Conservation (phyloP, 2,797 vertebrate genomes). For the Orientallactaga sibirica region DNA sequence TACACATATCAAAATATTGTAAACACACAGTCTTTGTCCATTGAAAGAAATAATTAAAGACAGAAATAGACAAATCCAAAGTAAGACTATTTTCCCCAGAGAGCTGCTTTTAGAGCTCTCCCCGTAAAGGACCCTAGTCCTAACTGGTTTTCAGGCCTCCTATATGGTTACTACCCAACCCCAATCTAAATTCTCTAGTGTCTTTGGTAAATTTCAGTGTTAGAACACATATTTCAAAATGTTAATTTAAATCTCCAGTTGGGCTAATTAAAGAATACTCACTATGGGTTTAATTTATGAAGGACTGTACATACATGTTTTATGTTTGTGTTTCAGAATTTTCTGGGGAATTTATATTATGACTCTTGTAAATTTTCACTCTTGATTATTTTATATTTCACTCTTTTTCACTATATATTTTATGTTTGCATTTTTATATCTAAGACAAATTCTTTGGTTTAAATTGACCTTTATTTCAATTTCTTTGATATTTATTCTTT, state of each 20-base stretch:
- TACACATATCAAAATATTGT: background rate
- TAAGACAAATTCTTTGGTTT: background rate
- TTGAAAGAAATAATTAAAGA: background rate
- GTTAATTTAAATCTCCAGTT: background rate
- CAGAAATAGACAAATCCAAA: background rate
- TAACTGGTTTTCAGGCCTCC: background rate
- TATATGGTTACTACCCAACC: background rate
- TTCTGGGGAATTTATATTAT: background rate
- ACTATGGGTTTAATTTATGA: background rate
- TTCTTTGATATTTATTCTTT: constrained; percentile 73
- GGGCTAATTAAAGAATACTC: background rate
- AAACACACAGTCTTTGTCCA: background rate
- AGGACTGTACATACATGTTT: background rate
- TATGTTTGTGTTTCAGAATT: constrained; percentile 4
- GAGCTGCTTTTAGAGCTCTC: background rate
- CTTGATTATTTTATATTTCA: background rate
- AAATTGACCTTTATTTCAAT: constrained; percentile 63
- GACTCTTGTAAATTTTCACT: background rate
- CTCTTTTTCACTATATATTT: too few species aligned
- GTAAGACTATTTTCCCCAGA: background rate
- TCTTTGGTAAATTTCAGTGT: background rate
- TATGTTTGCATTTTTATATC: background rate
- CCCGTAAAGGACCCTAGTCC: background rate
- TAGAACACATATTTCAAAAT: background rate
- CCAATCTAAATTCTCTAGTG: background rate